Conservation (phyloP, 1,140 invertebrate species). For the Aphis gossypii region DNA sequence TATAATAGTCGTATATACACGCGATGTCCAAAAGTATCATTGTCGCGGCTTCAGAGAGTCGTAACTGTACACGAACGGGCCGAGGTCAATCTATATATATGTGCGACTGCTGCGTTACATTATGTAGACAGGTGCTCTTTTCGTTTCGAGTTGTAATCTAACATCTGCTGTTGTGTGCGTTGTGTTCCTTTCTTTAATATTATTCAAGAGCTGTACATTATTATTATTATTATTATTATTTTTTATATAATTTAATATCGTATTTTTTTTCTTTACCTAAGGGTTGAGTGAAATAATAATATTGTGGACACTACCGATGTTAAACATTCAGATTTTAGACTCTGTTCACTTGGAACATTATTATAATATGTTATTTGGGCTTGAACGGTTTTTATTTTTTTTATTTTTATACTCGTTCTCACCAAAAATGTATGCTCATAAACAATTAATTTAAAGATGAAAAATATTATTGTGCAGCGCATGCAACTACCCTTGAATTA, state of each 20-base stretch:
- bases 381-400: neutral
- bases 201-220: conserved; percentile 32
- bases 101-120: neutral
- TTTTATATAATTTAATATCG: neutral
- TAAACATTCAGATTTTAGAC: neutral
- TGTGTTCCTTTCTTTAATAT: conserved; percentile 22
- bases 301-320: conserved; percentile 14
- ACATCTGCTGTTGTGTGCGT: conserved; percentile 36
- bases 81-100: conserved; percentile 24
- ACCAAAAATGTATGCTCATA: neutral
- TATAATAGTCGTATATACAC: neutral
- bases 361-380: neutral
- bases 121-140: conserved; percentile 35
- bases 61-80: conserved; percentile 20
- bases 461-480: neutral
- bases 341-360: neutral
- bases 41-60: neutral
- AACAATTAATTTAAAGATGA: conserved; percentile 27
- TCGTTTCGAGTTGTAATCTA: conserved; percentile 20
- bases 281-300: conserved; percentile 16
- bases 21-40: neutral
- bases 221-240: neutral
- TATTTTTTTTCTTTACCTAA: neutral
- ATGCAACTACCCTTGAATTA: neutral
- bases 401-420: conserved; percentile 19